Base-by-base conservation (phyloP, 1,140 invertebrate genomes). In the Drosophila setifemur region DNA sequence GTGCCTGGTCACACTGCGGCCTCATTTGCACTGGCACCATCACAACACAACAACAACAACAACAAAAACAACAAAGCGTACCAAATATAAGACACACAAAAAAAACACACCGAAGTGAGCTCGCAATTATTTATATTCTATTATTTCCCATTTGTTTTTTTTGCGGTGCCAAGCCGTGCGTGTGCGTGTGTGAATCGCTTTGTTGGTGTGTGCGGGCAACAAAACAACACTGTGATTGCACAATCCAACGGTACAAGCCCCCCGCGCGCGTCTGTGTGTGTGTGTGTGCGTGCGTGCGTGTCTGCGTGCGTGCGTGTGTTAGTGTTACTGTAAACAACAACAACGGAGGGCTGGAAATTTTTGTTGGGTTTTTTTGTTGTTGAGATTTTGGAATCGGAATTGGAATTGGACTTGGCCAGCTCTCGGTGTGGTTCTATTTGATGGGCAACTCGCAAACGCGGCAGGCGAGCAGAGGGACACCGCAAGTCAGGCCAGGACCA, bases 381-480 rank as follows among this genome's bases (percentile, higher is more conserved):
- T n/a, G n/a, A n/a, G n/a, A n/a, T n/a, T 33, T 33, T 6, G 14
- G 14, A 33, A 14, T n/a, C 31, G 31, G 31, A 33, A 33, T 9
- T 33, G 31, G 31, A 33, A 12, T 33, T 12, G 7, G 31, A 5
- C 11, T 12, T 33, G 31, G 31, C 11, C 14, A 14, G 31, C 31
- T 12, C 31, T n/a, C 31, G 31, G 19, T 33, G 66, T 23, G 66
- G 52, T 25, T 26, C 33, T 45, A 66, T 73, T 75, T 75, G 61
- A 75, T 75, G 72, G 72, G 70, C 70, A 75, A 74, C 48, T 66
- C 53, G 61, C 71, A 67, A 60, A 39, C 53, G 43, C 53, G 70
- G 48, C 29, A 61, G 47, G 54, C 48, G 26, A 70, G 48, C 44
- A 50, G 53, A 70, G 57, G 63, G 48, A 67, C 63, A 64, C 18